Percentiles rank a stretch among this genome's conserved stretches.
Evolutionary conservation across 23 tunicate species (phyloP).

Genomic region (Clavelina lepadiformis): DNA sequence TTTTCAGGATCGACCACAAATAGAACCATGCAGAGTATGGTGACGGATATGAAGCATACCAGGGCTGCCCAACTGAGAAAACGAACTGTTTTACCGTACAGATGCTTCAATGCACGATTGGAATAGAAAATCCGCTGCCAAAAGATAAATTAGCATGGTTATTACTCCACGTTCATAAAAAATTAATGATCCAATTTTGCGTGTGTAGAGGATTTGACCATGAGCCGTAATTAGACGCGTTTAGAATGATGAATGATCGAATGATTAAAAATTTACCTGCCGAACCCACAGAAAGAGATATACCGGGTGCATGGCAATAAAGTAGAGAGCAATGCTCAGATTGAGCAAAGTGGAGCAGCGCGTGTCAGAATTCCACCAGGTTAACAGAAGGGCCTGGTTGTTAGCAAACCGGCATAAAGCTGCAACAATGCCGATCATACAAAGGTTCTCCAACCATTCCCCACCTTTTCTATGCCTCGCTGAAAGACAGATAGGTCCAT

Average conservation of each 20-base stretch:
- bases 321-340: constrained; percentile 79
- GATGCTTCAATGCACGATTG: constrained; percentile 79
- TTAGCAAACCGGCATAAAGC: constrained; percentile 54
- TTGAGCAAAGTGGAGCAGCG: constrained; percentile 57
- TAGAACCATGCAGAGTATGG: constrained; percentile 61
- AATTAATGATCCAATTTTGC: neutral
- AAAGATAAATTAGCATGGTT: neutral
- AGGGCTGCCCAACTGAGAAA: constrained; percentile 79
- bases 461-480: constrained; percentile 46
- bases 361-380: constrained; percentile 35
- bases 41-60: constrained; percentile 48
- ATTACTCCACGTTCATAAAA: neutral
- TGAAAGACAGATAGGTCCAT: too few relatives aligned
- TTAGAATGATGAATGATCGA: too few relatives aligned
- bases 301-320: constrained; percentile 55
- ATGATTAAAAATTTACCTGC: too few relatives aligned
- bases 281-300: constrained; percentile 81
- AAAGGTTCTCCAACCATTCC: constrained; percentile 73
- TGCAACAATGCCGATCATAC: constrained; percentile 34
- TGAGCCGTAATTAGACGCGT: too few relatives aligned
- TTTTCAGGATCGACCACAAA: constrained; percentile 66
- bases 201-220: too few relatives aligned
- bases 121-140: constrained; percentile 83
- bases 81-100: constrained; percentile 65
- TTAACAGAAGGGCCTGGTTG: constrained; percentile 70